phyloP scores from a whole-genome alignment of 2,113 vertebrate species.

The Gymnogyps californianus region DNA sequence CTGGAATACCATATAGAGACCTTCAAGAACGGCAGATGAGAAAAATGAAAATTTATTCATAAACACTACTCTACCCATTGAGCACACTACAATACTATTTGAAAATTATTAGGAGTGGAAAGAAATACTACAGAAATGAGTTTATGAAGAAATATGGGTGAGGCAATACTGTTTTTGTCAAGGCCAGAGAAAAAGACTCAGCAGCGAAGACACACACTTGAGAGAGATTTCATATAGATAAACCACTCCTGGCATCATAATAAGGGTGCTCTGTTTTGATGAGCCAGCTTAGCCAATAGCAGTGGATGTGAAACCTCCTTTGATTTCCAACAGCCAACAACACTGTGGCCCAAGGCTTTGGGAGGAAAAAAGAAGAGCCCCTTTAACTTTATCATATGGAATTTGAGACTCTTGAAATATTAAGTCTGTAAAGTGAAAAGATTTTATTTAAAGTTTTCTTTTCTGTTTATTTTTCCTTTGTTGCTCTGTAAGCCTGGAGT shows the following conservation, averaged over 20 bases:
- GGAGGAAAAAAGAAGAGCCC: not conserved
- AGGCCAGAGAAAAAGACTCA: not conserved
- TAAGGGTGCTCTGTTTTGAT: not conserved
- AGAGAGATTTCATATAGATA: not conserved
- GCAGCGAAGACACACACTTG: not conserved
- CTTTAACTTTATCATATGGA: not conserved
- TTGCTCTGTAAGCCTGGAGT: not conserved
- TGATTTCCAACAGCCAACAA: not conserved
- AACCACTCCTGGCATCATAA: not conserved
- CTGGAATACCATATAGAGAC: not conserved
- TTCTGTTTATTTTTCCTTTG: not conserved
- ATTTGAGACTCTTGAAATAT: not conserved
- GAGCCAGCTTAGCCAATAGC: not conserved
- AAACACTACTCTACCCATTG: not conserved
- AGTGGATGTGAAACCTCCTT: not conserved
- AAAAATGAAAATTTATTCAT: not conserved
- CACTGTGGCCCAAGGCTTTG: not conserved
- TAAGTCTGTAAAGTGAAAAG: not conserved
- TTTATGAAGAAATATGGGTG: not conserved
- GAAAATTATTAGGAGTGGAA: not conserved
- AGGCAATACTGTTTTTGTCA: not conserved
- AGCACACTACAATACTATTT: not conserved
- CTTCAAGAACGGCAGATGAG: not conserved
- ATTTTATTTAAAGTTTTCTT: not conserved
- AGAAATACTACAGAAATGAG: not conserved